Conservation (phyloP, 2,113 vertebrate species). For the Oxygymnocypris stewartii region DNA sequence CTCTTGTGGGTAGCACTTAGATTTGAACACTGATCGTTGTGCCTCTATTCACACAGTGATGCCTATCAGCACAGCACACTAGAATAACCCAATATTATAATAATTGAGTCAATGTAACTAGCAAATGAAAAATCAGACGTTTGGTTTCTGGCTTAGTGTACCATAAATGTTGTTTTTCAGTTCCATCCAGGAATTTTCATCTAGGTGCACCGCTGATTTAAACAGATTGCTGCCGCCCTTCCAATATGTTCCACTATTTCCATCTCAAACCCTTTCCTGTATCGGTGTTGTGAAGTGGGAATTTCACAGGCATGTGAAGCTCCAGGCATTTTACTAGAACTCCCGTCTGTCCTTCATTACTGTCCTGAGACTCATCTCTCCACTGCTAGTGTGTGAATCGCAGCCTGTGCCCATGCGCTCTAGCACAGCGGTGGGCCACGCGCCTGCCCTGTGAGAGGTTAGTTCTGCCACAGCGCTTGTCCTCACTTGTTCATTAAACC, state of each 20-base stretch:
- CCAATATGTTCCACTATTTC: not conserved
- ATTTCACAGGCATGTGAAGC: not conserved
- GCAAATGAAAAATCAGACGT: not conserved
- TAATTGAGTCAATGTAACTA: not conserved
- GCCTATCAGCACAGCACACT: not conserved
- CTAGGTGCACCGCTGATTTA: not conserved
- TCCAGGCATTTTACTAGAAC: not conserved
- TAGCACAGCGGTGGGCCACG: not conserved
- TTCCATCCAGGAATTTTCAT: not conserved
- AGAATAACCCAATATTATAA: not conserved
- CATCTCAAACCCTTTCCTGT: not conserved
- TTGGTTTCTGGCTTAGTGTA: not conserved
- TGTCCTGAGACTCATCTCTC: constrained; percentile 32
- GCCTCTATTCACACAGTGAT: not conserved
- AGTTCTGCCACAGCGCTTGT: constrained; percentile 17
- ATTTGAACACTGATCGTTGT: not conserved
- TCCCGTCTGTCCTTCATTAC: constrained; percentile 1
- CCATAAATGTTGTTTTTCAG: not conserved
- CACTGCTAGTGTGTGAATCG: constrained; percentile 1
- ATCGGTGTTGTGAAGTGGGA: constrained; percentile 13
- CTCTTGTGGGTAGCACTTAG: not conserved
- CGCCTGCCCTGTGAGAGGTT: not conserved
- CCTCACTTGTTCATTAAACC: constrained; percentile 39
- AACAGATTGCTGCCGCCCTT: not conserved
- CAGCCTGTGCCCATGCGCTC: not conserved